These are phyloP conservation scores for Drosophila repletoides DNA, from an alignment of 1,140 invertebrate genomes.

Conservation along the genomic window DNA sequence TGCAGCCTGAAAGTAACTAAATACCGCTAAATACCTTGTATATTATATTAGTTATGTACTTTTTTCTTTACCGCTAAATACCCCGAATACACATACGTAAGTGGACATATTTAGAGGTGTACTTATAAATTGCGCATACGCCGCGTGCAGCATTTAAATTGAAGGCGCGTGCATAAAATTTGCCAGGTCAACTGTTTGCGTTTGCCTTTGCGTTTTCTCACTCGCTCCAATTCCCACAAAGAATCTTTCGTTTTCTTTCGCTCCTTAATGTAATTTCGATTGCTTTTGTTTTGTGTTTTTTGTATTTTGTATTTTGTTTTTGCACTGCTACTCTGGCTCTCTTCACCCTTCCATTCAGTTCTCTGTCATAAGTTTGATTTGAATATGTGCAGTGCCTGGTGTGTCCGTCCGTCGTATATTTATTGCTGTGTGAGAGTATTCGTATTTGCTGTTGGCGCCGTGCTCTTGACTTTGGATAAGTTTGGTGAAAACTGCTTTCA, in stretches of 20 bases:
- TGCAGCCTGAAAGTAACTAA: conserved; percentile 20
- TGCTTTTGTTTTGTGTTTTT: conserved; percentile 25
- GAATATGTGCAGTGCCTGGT: too few species aligned
- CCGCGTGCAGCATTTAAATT: conserved; percentile 41
- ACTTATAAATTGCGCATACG: conserved; percentile 66
- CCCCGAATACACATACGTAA: background rate
- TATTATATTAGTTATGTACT: too few species aligned
- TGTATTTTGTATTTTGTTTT: background rate
- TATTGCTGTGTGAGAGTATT: conserved; percentile 17
- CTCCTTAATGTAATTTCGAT: conserved; percentile 33
- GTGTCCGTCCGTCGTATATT: conserved; percentile 24
- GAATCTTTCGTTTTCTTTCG: background rate
- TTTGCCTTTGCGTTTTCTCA: conserved; percentile 2
- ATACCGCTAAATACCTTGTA: background rate
- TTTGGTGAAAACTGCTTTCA: conserved; percentile 79
- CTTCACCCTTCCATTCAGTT: conserved; percentile 5
- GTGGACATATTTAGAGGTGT: background rate
- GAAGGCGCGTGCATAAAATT: conserved; percentile 56
- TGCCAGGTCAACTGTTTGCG: conserved; percentile 23
- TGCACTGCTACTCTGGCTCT: background rate
- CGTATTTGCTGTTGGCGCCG: conserved; percentile 39
- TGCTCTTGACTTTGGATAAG: conserved; percentile 80
- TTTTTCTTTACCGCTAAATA: too few species aligned
- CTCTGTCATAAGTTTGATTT: too few species aligned
- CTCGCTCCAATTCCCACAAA: background rate